Base-by-base conservation (phyloP, 2,888 invertebrate genomes). In the Ophonus ardosiacus region DNA sequence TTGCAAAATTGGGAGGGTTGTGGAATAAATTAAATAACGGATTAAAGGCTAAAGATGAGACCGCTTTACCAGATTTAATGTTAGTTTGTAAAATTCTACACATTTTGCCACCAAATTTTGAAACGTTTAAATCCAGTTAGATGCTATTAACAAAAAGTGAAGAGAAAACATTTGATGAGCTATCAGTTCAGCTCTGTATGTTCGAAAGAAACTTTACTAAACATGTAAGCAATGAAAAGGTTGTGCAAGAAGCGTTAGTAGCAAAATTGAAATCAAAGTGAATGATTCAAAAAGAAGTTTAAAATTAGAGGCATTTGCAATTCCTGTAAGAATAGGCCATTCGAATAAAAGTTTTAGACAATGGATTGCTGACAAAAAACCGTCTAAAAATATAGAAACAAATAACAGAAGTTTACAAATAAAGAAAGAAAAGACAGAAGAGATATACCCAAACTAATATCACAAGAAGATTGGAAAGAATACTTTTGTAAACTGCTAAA, bases 331-430 rank as follows among this genome's bases (percentile, higher is more conserved):
- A 84, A 85, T 59, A 86, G 85, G 87, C 3, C 86, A 88, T 81
- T 88, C 87, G 86, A 79, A 87, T 6, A 76, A 18, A n/a, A 76
- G 51, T 7, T 86, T 86, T 40, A 85, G 79, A 51, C 85, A 88
- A 68, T 89, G 88, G 88, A 89, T 88, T 71, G 86, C 86, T 85
- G 88, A 88, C 84, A 88, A 88, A n/a, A n/a, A n/a, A n/a, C n/a
- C n/a, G n/a, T n/a, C n/a, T n/a, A n/a, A n/a, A n/a, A n/a, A n/a
- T n/a, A n/a, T n/a, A n/a, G n/a, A n/a, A n/a, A n/a, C n/a, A n/a
- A n/a, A n/a, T n/a, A n/a, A n/a, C n/a, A n/a, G n/a, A n/a, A n/a
- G n/a, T n/a, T n/a, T n/a, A n/a, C n/a, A n/a, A n/a, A n/a, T n/a
- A n/a, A n/a, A n/a, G n/a, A n/a, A n/a, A n/a, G n/a, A n/a, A n/a